Evolutionary conservation across 2,113 vertebrate genomes (phyloP), one percentile per base, ranked within the genome.

Genomic region (Notothenia coriiceps): DNA sequence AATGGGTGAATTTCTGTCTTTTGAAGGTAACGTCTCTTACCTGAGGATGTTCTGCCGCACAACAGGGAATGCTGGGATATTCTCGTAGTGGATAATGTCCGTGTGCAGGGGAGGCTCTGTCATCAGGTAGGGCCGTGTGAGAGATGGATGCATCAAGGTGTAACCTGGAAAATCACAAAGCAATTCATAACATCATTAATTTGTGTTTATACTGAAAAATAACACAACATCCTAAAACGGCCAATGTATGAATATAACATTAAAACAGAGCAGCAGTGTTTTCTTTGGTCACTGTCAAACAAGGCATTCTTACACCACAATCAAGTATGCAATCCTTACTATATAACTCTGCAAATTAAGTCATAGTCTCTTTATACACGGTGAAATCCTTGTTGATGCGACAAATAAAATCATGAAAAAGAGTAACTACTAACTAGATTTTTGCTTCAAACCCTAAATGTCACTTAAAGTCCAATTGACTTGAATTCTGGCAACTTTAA

Each of bases 41-140:
- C 97, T 97, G 65, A 99, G 96, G 89, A 99, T 99, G 92, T 98
- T 99, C 86, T 98, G 97, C 56, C 97, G 94, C 59, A 98, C 98
- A 66, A 94, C 93, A 66, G 96, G 95, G 56, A 99, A 99, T 17
- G 97, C 96, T 0, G 98, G 98, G 62, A 99, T 99, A 59, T 99
- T 99, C 94, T 99, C 98, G 0, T 99, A 99, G 89, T 99, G 98
- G 89, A 97, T 98, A 68, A 99, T 98, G 81, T 99, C 98, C 0
- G 98, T 99, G 94, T 99, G 98, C 14, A 99, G 96, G 0, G 98
- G 98, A 0, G 98, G 96, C 86, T 99, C 98, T 0, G 96, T 96
- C 62, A 99, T 96, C 89, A 99, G 95, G 90, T 98, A 99, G 2
- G 98, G 98, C 74, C 98, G 96, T 10, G 97, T 97, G 70, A 99